phyloP scores from a whole-genome alignment of 2,888 invertebrate species.

The Drosophila mettleri region DNA sequence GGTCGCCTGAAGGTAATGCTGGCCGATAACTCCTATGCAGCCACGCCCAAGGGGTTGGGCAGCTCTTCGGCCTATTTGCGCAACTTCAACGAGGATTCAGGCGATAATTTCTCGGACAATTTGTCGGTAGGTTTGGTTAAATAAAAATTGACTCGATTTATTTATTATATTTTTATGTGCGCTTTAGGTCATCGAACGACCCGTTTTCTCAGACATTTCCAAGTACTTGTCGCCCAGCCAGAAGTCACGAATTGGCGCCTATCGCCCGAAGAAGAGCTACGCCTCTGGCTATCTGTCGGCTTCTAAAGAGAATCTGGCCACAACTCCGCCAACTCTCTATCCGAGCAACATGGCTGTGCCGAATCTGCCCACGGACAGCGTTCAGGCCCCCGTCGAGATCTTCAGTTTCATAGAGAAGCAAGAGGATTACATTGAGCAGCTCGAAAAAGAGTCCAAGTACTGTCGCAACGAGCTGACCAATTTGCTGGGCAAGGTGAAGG shows the following conservation, averaged over 20 bases:
- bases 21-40: constrained; percentile 88
- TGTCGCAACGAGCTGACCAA: constrained; percentile 92
- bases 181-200: constrained; percentile 82
- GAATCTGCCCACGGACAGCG: constrained; percentile 73
- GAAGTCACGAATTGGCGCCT: constrained; percentile 75
- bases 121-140: constrained; percentile 76
- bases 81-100: constrained; percentile 86
- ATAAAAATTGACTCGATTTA: not conserved
- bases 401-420: constrained; percentile 93
- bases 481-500: constrained; percentile 92
- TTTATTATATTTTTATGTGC: not conserved
- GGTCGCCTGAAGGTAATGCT: constrained; percentile 91
- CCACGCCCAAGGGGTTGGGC: constrained; percentile 85
- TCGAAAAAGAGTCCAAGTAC: constrained; percentile 93
- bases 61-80: constrained; percentile 74
- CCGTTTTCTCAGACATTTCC: constrained; percentile 84
- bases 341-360: constrained; percentile 44
- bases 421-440: constrained; percentile 94
- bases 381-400: constrained; percentile 88
- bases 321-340: constrained; percentile 61
- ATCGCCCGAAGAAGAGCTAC: constrained; percentile 74
- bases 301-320: constrained; percentile 81
- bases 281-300: constrained; percentile 59
- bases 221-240: constrained; percentile 84
- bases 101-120: constrained; percentile 87